Evolutionary conservation across 2,797 vertebrate species (phyloP), one percentile per base, ranked within the genome.

Genomic region (Schizopygopsis malacanthus): DNA sequence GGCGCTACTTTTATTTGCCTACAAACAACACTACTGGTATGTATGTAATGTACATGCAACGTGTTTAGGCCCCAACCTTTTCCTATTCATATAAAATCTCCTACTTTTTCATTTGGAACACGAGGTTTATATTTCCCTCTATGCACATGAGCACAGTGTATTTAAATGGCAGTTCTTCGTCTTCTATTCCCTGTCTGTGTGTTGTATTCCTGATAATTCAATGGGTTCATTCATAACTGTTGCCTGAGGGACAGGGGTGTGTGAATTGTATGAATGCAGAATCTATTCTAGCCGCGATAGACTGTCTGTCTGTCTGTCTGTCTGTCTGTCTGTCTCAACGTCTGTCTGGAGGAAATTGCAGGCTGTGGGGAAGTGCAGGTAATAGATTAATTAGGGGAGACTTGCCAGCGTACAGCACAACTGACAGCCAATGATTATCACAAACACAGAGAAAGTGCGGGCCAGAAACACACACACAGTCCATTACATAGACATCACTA

Each of bases 321-420:
- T 33, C 61, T 65, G 25, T 65, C 28, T 33, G 28, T 33, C 63
- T 65, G 63, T 76, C 56, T 83, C 9, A 22, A n/a, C 18, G 59
- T 37, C 82, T 86, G 87, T 90, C 89, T 88, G 47, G 56, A 84
- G 86, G 90, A 90, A 90, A 91, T 91, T 90, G 89, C 86, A 87
- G 85, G 89, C 90, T 88, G 88, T 90, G 92, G 91, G 90, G 92
- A 93, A 91, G 91, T 93, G 89, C 92, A 95, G 94, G 93, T 95
- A 95, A 95, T 95, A 92, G 93, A 95, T 94, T 95, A 94, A 95
- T 95, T 92, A 93, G 91, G 91, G 92, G 90, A 92, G 89, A 91
- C 91, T 91, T 85, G 88, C 87, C 92, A 91, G 81, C 87, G 87
- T 90, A 84, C 91, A 90, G 89, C 86, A 86, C 84, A 87, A 84